A percentile compares a stretch with the other conserved stretches of the same genome.
Evolutionary conservation across 1,140 invertebrate species (phyloP).

Genomic region (Proctacanthus coquilletti): DNA sequence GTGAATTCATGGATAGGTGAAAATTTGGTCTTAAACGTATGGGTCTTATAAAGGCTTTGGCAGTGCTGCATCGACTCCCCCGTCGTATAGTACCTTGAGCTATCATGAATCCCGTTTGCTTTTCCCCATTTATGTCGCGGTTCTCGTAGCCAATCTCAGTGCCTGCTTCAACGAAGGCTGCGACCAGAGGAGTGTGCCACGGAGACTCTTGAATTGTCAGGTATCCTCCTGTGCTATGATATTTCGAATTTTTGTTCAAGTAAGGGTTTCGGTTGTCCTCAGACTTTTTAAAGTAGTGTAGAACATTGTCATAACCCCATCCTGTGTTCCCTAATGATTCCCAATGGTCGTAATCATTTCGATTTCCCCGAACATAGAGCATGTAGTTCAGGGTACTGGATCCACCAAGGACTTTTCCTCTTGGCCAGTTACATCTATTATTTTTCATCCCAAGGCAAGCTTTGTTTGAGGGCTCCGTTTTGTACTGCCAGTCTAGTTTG

Average conservation of each 20-base stretch:
- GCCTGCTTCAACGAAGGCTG: slow-evolving; percentile 73
- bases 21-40: slow-evolving; percentile 61
- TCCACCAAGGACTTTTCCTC: slow-evolving; percentile 75
- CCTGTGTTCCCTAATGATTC: slow-evolving; percentile 67
- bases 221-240: slow-evolving; percentile 59
- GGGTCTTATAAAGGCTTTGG: slow-evolving; percentile 75
- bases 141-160: slow-evolving; percentile 74
- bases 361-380: slow-evolving; percentile 74
- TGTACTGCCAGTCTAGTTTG: slow-evolving; percentile 82
- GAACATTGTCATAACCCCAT: slow-evolving; percentile 78
- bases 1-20: slow-evolving; percentile 59
- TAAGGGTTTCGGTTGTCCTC: slow-evolving; percentile 80
- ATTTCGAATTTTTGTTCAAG: slow-evolving; percentile 42
- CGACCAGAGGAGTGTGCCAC: slow-evolving; percentile 63
- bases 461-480: slow-evolving; percentile 70
- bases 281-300: slow-evolving; percentile 81
- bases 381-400: slow-evolving; percentile 89
- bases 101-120: slow-evolving; percentile 74
- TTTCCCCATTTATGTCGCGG: slow-evolving; percentile 71
- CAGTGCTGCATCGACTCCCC: slow-evolving; percentile 75
- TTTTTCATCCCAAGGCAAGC: slow-evolving; percentile 63
- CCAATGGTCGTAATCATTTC: slow-evolving; percentile 81
- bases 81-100: slow-evolving; percentile 76
- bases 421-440: slow-evolving; percentile 65
- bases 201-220: slow-evolving; percentile 72